Evolutionary conservation across 2,797 vertebrate genomes (phyloP).

Genomic region (Parauchenoglanis punctatus): DNA sequence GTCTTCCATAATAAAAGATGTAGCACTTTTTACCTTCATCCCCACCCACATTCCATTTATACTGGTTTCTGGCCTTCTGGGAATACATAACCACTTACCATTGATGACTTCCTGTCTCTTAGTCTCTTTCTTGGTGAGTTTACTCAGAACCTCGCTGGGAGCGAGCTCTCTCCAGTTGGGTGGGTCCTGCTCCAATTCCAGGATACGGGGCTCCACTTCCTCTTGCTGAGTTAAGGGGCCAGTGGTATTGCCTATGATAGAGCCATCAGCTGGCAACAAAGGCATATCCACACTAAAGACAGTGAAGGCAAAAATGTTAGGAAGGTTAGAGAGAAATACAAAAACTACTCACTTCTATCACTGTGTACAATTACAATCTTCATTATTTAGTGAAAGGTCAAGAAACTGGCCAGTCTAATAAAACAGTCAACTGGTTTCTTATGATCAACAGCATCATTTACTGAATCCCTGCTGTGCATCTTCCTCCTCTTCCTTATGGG

Average conservation of each 20-base stretch:
- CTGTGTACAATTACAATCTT: not conserved
- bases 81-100: conserved; percentile 70
- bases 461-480: conserved; percentile 39
- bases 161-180: conserved; percentile 86
- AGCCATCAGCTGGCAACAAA: conserved; percentile 60
- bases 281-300: conserved; percentile 63
- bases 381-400: not conserved
- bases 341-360: not conserved
- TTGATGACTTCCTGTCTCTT: conserved; percentile 93
- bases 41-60: not conserved
- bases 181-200: conserved; percentile 84
- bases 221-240: conserved; percentile 76
- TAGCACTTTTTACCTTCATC: not conserved
- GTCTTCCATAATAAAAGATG: not conserved
- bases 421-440: not conserved
- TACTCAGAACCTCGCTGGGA: conserved; percentile 70
- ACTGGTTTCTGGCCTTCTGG: not conserved
- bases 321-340: not conserved
- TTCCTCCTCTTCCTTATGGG: conserved; percentile 32
- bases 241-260: conserved; percentile 59
- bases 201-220: conserved; percentile 81
- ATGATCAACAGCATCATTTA: not conserved
- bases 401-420: not conserved
- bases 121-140: conserved; percentile 83
- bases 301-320: conserved; percentile 16